Percentiles rank a stretch among this genome's conserved stretches.
Evolutionary conservation across 2,797 vertebrate species (phyloP).

Genomic region (Carduelis carduelis): DNA sequence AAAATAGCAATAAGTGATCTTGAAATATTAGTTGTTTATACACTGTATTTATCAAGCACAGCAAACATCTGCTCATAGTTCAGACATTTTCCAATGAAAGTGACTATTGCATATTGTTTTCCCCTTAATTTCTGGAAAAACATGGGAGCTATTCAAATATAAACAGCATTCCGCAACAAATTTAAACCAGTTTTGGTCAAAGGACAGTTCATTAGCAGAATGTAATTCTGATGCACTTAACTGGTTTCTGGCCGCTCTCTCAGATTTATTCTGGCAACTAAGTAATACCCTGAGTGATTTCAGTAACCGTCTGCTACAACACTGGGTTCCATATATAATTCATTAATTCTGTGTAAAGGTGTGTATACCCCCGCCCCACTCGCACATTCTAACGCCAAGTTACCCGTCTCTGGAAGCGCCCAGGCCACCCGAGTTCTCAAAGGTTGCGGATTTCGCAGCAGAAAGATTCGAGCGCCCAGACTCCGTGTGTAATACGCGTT

Average conservation of each 20-base stretch:
- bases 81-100: constrained; percentile 54
- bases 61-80: constrained; percentile 45
- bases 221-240: neutral
- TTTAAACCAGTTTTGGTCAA: constrained; percentile 43
- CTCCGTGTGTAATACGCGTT: neutral
- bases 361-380: neutral
- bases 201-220: constrained; percentile 17
- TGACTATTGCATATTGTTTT: constrained; percentile 55
- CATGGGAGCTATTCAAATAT: constrained; percentile 35
- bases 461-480: neutral
- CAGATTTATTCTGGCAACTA: neutral
- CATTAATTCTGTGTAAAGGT: neutral
- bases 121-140: constrained; percentile 47
- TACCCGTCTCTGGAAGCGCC: neutral
- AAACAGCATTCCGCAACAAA: constrained; percentile 39
- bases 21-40: constrained; percentile 35
- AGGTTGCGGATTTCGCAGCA: neutral
- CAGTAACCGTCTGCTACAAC: neutral
- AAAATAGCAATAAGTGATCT: constrained; percentile 33
- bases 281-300: neutral
- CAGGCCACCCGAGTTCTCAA: neutral
- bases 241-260: neutral
- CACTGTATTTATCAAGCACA: constrained; percentile 41
- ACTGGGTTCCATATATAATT: neutral
- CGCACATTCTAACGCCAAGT: neutral